These are phyloP conservation scores for Antedon mediterranea DNA, from an alignment of 53 echinoderm and acorn worm genomes.

Conservation along the genomic window DNA sequence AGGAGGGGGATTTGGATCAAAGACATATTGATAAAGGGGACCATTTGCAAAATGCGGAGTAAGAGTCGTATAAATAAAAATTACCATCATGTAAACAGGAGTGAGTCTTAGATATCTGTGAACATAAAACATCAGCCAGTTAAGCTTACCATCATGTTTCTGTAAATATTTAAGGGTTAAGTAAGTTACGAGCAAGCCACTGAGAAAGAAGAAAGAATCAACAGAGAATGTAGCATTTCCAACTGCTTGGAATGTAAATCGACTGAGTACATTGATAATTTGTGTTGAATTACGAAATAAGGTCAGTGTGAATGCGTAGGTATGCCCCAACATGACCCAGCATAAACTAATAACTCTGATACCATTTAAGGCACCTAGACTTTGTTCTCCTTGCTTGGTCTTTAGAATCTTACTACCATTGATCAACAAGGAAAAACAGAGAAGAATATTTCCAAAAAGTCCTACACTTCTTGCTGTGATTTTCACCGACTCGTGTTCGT, in stretches of 20 bases:
- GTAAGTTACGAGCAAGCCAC: constrained; percentile 59
- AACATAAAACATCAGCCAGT: constrained; percentile 64
- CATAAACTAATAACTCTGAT: constrained; percentile 72
- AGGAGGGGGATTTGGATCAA: neutral
- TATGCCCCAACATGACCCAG: constrained; percentile 88
- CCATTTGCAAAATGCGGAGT: constrained; percentile 54
- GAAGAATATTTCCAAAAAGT: constrained; percentile 28
- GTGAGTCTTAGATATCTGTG: constrained; percentile 79
- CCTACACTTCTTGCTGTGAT: no score
- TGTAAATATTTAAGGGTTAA: constrained; percentile 38
- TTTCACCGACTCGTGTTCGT: neutral
- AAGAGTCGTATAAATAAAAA: constrained; percentile 43
- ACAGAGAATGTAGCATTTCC: constrained; percentile 47
- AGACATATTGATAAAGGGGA: constrained; percentile 28
- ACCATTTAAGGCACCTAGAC: constrained; percentile 64
- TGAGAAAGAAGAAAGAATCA: constrained; percentile 24
- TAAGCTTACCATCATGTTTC: constrained; percentile 29
- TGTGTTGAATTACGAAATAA: constrained; percentile 15
- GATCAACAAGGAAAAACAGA: constrained; percentile 69
- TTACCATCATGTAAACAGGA: constrained; percentile 45
- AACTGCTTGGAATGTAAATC: constrained; percentile 35
- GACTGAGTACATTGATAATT: neutral
- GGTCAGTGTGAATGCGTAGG: neutral
- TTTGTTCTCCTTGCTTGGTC: constrained; percentile 30
- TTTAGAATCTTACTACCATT: constrained; percentile 63